phyloP scores from a whole-genome alignment of 2,113 vertebrate species.

The Eretmochelys imbricata region DNA sequence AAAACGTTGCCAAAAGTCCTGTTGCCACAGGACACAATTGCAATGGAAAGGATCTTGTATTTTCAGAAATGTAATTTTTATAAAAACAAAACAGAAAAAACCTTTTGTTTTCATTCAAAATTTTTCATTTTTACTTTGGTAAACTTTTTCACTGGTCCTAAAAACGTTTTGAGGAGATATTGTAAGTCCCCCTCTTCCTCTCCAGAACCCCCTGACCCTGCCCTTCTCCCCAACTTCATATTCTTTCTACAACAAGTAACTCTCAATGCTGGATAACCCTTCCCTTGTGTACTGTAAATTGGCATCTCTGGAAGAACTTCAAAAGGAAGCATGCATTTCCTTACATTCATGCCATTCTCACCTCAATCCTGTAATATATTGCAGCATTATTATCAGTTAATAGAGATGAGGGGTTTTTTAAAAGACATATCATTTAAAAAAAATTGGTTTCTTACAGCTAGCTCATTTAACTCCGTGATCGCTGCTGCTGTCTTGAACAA shows the following conservation, averaged over 20 bases:
- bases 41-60: constrained; percentile 87
- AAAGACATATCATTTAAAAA: constrained; percentile 68
- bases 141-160: constrained; percentile 86
- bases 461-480: constrained; percentile 72
- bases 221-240: constrained; percentile 75
- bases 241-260: constrained; percentile 77
- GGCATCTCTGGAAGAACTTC: constrained; percentile 70
- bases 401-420: constrained; percentile 65
- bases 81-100: constrained; percentile 77
- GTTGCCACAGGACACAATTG: constrained; percentile 80
- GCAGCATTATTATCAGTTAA: constrained; percentile 76
- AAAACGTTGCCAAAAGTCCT: constrained; percentile 82
- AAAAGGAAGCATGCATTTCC: constrained; percentile 77
- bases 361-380: constrained; percentile 73
- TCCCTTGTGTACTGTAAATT: constrained; percentile 75
- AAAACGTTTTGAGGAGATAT: constrained; percentile 83
- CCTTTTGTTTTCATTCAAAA: constrained; percentile 86
- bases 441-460: constrained; percentile 69
- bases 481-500: constrained; percentile 76
- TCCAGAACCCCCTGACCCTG: constrained; percentile 71
- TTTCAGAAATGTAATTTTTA: constrained; percentile 89
- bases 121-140: constrained; percentile 87
- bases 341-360: constrained; percentile 66
- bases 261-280: constrained; percentile 77
- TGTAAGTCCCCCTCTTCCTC: constrained; percentile 78